These are phyloP conservation scores for Agrochola circellaris DNA, from an alignment of 2,888 invertebrate genomes.

Conservation along the genomic window DNA sequence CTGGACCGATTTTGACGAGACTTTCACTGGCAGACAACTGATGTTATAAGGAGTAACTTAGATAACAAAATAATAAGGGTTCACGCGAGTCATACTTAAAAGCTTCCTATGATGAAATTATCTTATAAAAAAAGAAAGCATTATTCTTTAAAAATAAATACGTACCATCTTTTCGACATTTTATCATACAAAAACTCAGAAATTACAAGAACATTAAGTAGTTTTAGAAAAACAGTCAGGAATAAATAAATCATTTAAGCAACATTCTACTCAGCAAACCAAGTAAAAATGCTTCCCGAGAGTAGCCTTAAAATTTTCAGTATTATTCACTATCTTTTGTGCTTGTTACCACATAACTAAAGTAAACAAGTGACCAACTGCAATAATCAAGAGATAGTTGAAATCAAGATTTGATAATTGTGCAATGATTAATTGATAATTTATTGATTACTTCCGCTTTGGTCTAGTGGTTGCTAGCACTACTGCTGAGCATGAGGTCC, in stretches of 20 bases:
- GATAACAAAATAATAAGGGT: no score
- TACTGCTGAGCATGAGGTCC: background rate
- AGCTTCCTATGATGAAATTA: no score
- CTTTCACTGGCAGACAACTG: no score
- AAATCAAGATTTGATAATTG: constrained; percentile 18
- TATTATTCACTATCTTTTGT: background rate
- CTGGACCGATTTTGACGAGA: no score
- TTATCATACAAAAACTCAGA: background rate
- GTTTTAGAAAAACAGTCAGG: background rate
- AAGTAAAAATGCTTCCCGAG: background rate
- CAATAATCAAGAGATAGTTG: background rate
- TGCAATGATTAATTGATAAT: background rate
- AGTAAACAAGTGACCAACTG: background rate
- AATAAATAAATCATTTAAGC: background rate
- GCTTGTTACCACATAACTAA: background rate
- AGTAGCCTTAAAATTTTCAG: background rate
- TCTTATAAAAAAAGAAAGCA: background rate
- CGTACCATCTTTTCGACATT: constrained; percentile 15
- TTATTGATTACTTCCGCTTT: background rate
- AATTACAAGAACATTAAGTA: no score
- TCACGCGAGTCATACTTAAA: background rate
- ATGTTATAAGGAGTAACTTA: no score
- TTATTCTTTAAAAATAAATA: background rate
- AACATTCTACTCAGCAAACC: background rate
- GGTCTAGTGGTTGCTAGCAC: background rate